A percentile compares a stretch with the other conserved stretches of the same genome.
Conservation (phyloP, 2,797 vertebrate genomes). For the Epinephelus coioides region DNA sequence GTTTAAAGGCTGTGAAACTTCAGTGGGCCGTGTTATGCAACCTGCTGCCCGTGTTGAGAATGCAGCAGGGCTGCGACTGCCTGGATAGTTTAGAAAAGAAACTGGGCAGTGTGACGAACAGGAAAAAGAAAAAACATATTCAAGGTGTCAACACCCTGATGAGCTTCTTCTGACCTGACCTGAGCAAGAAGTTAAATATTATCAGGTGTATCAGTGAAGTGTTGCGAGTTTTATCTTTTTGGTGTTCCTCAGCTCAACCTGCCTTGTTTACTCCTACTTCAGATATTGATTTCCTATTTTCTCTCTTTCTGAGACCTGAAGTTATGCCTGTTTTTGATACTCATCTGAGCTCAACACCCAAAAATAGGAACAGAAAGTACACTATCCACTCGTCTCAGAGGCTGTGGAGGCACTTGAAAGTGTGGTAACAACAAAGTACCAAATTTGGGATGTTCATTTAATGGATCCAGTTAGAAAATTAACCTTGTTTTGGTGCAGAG, state of each 20-base stretch:
- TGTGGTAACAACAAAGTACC: background rate
- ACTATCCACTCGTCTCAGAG: background rate
- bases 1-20: constrained; percentile 39
- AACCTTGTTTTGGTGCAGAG: background rate
- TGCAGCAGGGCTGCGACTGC: no score
- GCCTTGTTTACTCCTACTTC: constrained; percentile 6
- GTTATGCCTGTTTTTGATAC: constrained; percentile 5
- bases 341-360: constrained; percentile 1
- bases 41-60: background rate
- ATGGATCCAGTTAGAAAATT: background rate
- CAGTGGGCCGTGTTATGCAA: constrained; percentile 38
- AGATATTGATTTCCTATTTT: background rate
- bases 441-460: background rate
- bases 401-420: background rate
- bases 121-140: background rate
- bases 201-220: background rate
- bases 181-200: background rate
- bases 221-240: background rate
- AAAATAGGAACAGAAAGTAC: constrained; percentile 8
- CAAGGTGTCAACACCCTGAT: background rate
- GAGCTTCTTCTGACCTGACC: background rate
- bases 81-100: background rate
- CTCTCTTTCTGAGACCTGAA: background rate
- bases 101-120: background rate
- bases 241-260: background rate